A percentile compares a stretch with the other conserved stretches of the same genome.
Evolutionary conservation across 1,140 invertebrate genomes (phyloP).

Genomic region (Heliconius nattereri): DNA sequence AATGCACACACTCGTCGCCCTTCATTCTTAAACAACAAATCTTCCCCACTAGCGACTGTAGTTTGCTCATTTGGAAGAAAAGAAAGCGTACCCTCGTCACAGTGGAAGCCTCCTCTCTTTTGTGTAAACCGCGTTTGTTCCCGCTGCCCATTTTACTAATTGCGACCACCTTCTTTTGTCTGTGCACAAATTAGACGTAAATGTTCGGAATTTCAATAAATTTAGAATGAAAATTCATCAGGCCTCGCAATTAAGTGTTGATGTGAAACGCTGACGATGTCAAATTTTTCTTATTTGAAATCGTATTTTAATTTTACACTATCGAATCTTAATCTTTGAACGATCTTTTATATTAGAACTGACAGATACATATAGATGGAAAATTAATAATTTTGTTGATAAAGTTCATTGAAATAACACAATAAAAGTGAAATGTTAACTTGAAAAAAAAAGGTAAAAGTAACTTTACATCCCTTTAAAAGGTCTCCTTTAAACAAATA

Average conservation of each 20-base stretch:
- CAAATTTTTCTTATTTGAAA: slow-evolving; percentile 14
- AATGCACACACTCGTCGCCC: slow-evolving; percentile 69
- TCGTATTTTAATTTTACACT: neutral
- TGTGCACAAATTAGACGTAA: slow-evolving; percentile 69
- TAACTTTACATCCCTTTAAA: neutral
- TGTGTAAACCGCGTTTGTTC: slow-evolving; percentile 75
- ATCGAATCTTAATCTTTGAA: neutral
- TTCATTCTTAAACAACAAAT: slow-evolving; percentile 75
- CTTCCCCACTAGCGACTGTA: slow-evolving; percentile 71
- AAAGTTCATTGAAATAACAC: neutral
- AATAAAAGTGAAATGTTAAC: neutral
- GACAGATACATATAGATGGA: neutral
- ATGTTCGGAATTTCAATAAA: slow-evolving; percentile 59
- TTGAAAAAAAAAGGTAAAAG: neutral
- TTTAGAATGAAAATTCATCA: slow-evolving; percentile 45
- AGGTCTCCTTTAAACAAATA: slow-evolving; percentile 29
- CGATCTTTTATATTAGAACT: too few species aligned
- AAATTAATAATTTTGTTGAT: neutral
- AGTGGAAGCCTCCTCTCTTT: slow-evolving; percentile 63
- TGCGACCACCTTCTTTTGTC: slow-evolving; percentile 76
- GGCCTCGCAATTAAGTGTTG: slow-evolving; percentile 30
- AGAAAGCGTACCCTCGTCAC: slow-evolving; percentile 69
- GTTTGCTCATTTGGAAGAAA: slow-evolving; percentile 81
- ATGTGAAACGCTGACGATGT: slow-evolving; percentile 24
- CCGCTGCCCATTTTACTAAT: slow-evolving; percentile 78